Evolutionary conservation across 2,797 vertebrate genomes (phyloP).

Genomic region (Tapirus indicus): DNA sequence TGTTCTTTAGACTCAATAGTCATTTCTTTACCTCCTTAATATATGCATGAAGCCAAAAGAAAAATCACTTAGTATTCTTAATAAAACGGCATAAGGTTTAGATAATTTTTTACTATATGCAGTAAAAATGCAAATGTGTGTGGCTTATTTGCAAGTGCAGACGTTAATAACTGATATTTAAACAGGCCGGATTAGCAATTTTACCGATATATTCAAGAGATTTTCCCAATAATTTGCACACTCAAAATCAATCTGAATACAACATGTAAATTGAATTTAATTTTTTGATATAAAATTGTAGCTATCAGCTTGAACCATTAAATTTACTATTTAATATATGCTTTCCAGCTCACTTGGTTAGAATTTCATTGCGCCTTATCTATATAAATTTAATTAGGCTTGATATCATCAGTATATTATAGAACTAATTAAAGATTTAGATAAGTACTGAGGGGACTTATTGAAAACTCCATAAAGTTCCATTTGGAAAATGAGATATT

Average conservation of each 20-base stretch:
- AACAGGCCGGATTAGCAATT: conserved; percentile 86
- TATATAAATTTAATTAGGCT: conserved; percentile 93
- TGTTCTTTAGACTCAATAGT: conserved; percentile 78
- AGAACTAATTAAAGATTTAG: conserved; percentile 94
- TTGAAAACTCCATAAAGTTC: conserved; percentile 90
- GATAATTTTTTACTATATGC: conserved; percentile 84
- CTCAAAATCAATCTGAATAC: conserved; percentile 89
- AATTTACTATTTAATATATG: conserved; percentile 90
- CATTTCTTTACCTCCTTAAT: conserved; percentile 82
- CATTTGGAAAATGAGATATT: conserved; percentile 87
- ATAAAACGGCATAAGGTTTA: conserved; percentile 84
- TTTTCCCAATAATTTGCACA: conserved; percentile 89
- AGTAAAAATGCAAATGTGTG: conserved; percentile 89
- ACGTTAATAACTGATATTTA: conserved; percentile 89
- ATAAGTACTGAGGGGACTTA: conserved; percentile 91
- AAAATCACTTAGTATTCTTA: conserved; percentile 86
- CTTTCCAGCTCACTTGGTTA: conserved; percentile 91
- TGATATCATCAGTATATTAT: conserved; percentile 93
- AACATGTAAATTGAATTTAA: conserved; percentile 89
- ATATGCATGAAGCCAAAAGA: conserved; percentile 81
- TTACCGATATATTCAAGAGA: conserved; percentile 85
- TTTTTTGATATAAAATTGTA: conserved; percentile 88
- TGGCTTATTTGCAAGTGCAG: conserved; percentile 86
- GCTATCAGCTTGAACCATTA: conserved; percentile 90
- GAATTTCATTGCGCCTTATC: conserved; percentile 91